Evolutionary conservation across 2,113 vertebrate species (phyloP).

Genomic region (Melanerpes aurifrons): DNA sequence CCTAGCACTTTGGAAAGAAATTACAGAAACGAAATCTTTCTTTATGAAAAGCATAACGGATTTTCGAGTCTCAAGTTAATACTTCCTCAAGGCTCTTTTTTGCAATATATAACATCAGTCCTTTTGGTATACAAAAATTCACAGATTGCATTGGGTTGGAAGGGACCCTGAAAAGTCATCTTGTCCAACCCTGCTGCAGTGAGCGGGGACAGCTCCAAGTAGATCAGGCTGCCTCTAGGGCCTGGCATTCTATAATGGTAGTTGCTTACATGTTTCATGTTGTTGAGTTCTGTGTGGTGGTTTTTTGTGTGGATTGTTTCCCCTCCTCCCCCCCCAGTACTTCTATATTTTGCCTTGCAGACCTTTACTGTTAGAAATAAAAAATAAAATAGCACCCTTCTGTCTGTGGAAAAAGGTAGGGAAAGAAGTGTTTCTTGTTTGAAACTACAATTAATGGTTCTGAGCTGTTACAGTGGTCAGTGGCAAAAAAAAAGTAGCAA

Average conservation of each 20-base stretch:
- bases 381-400: background rate
- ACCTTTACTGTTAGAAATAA: background rate
- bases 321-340: rapidly evolving
- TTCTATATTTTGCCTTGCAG: background rate
- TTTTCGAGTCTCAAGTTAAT: background rate
- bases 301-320: background rate
- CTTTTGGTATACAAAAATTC: background rate
- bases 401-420: background rate
- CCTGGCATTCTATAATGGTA: background rate
- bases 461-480: background rate
- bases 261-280: background rate
- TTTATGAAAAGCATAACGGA: background rate
- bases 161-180: no score
- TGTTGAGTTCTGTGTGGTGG: no score
- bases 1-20: background rate
- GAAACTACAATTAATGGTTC: background rate
- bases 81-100: background rate
- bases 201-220: no score
- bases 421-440: background rate
- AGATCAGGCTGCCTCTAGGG: no score
- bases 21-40: background rate
- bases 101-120: background rate
- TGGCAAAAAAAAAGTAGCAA: background rate
- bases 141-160: no score
- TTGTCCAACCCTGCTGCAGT: no score